Evolutionary conservation across 2,888 invertebrate species (phyloP), one percentile per base, ranked within the genome.

Genomic region (Nomada lathburiana): DNA sequence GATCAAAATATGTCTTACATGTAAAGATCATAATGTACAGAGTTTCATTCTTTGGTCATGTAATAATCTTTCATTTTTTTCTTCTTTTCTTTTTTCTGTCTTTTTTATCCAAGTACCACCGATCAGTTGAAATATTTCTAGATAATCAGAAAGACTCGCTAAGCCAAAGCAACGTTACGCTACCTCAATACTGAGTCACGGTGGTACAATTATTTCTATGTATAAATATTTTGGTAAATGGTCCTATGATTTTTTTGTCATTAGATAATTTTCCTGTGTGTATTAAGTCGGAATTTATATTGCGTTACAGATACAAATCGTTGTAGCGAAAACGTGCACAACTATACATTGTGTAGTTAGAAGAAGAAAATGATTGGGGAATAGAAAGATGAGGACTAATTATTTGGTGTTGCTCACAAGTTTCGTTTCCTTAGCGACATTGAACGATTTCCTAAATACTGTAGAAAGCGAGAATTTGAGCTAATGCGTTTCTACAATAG

Each of bases 101-200:
- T 57, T 23, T 3, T 16, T 65, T 73, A 47, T 53, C 2, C 7
- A 64, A 50, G 76, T 82, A 80, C 74, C 81, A 88, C 75, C 76
- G 67, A 85, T 88, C 77, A 81, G 85, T 88, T 77, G 72, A 86
- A 74, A 79, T 73, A 70, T 71, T 74, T 79, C 68, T 86, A 79
- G 80, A 80, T 83, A 77, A 88, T 82, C 80, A 79, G 77, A 87
- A 76, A 74, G 79, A 86, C 83, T 83, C 72, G 80, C 83, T 84
- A 86, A 88, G 82, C 81, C 87, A 88, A 88, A 88, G 85, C 82
- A 88, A 88, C 79, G 60, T 85, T 85, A 82, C 84, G 76, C 88
- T 88, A 88, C 88, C 85, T 88, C 85, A 85, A 72, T 85, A 80
- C 75, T 84, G 76, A 88, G 76, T 63, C 67, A 60, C 72, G 80